These are phyloP conservation scores for Rissa tridactyla DNA, from an alignment of 2,113 vertebrate genomes.

Conservation along the genomic window DNA sequence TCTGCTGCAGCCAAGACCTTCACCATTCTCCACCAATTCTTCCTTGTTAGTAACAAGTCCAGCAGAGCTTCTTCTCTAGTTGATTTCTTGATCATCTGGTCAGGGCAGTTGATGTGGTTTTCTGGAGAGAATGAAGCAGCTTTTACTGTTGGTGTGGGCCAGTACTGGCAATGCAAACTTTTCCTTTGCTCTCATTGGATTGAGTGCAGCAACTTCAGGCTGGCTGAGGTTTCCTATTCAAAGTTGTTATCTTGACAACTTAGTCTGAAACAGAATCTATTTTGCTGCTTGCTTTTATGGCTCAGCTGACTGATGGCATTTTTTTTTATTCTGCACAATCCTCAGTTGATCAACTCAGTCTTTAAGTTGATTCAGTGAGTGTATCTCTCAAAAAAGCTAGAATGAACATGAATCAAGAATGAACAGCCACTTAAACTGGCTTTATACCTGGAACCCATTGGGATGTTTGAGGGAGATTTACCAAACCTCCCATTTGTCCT, in stretches of 20 bases:
- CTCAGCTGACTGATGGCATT: constrained; percentile 13
- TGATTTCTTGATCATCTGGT: neutral
- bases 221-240: neutral
- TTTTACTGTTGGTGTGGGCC: neutral
- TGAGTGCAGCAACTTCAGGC: neutral
- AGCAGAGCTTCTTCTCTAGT: neutral
- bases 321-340: constrained; percentile 1
- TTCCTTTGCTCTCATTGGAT: neutral
- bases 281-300: constrained; percentile 26
- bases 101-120: neutral
- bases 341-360: constrained; percentile 28
- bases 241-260: constrained; percentile 35
- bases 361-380: constrained; percentile 54
- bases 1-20: neutral
- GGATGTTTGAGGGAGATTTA: constrained; percentile 36
- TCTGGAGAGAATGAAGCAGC: neutral
- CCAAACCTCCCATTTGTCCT: constrained; percentile 28
- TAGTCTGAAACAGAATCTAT: constrained; percentile 35
- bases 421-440: constrained; percentile 31
- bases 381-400: constrained; percentile 13
- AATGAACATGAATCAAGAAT: constrained; percentile 40
- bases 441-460: constrained; percentile 19
- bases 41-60: neutral
- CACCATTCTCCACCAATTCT: neutral
- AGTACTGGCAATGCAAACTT: neutral